phyloP scores from a whole-genome alignment of 2,797 vertebrate genomes.

The Sparus aurata region DNA sequence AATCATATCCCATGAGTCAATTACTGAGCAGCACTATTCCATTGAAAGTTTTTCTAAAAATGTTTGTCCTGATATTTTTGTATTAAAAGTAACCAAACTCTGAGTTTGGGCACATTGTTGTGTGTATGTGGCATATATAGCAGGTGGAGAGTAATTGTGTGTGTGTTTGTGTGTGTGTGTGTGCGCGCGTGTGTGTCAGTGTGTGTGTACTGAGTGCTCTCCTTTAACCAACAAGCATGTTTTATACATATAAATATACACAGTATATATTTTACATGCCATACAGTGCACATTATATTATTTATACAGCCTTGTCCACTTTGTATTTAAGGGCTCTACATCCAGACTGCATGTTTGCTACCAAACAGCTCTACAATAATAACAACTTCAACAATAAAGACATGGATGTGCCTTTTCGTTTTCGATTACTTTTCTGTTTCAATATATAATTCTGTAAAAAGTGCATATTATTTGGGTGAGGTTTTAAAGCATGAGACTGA shows the following conservation, averaged over 20 bases:
- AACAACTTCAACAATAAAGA: slow-evolving; percentile 91
- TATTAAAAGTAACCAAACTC: slow-evolving; percentile 82
- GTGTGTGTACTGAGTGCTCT: slow-evolving; percentile 83
- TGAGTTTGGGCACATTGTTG: slow-evolving; percentile 78
- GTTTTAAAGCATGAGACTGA: slow-evolving; percentile 8
- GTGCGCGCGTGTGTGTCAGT: slow-evolving; percentile 74
- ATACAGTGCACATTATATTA: slow-evolving; percentile 90
- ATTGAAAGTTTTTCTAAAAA: slow-evolving; percentile 88
- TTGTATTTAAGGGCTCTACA: slow-evolving; percentile 91
- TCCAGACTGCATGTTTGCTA: slow-evolving; percentile 93
- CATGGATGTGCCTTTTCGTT: slow-evolving; percentile 86
- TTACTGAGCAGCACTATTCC: slow-evolving; percentile 88
- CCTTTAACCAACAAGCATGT: slow-evolving; percentile 88
- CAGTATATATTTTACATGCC: slow-evolving; percentile 90
- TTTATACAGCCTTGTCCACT: slow-evolving; percentile 92
- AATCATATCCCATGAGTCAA: slow-evolving; percentile 79
- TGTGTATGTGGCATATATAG: slow-evolving; percentile 79
- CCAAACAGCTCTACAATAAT: slow-evolving; percentile 85
- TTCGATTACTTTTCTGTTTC: slow-evolving; percentile 62
- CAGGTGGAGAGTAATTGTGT: slow-evolving; percentile 82
- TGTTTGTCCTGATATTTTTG: slow-evolving; percentile 85
- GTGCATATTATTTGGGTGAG: background rate
- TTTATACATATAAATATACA: slow-evolving; percentile 87
- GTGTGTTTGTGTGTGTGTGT: slow-evolving; percentile 81
- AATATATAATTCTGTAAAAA: background rate